A percentile compares a stretch with the other conserved stretches of the same genome.
phyloP scores from a whole-genome alignment of 2,888 invertebrate genomes.

The Catocala sponsa region DNA sequence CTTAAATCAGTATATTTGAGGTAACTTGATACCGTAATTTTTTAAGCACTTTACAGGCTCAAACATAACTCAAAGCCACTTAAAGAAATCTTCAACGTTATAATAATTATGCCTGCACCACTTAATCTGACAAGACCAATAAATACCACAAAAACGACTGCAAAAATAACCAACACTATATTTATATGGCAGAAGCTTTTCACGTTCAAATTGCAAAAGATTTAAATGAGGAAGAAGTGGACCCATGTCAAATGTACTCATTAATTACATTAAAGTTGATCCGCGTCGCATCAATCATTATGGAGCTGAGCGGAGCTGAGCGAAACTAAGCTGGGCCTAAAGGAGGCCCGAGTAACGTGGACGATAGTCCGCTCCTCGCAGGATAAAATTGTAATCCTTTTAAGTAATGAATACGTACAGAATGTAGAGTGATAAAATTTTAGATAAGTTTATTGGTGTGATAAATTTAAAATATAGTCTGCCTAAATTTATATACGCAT shows the following conservation, averaged over 20 bases:
- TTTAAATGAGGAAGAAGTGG: constrained; percentile 28
- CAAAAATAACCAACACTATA: too few species aligned
- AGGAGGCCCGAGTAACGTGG: constrained; percentile 68
- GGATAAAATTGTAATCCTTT: constrained; percentile 86
- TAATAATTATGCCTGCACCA: too few species aligned
- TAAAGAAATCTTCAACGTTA: too few species aligned
- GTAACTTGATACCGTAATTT: too few species aligned
- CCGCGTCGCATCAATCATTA: constrained; percentile 75
- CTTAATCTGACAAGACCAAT: too few species aligned
- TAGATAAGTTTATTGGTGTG: constrained; percentile 33
- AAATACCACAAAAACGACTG: too few species aligned
- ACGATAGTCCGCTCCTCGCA: constrained; percentile 63
- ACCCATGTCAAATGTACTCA: constrained; percentile 46
- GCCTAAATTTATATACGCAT: too few species aligned
- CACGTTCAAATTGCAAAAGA: constrained; percentile 19
- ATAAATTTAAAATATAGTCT: neutral
- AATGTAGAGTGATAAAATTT: constrained; percentile 57
- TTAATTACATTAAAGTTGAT: constrained; percentile 68
- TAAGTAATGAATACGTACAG: constrained; percentile 83
- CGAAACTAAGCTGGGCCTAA: constrained; percentile 46
- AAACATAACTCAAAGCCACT: too few species aligned
- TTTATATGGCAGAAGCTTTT: too few species aligned
- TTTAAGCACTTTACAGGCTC: too few species aligned
- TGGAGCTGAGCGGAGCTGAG: constrained; percentile 24
- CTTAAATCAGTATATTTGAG: too few species aligned